A percentile compares a stretch with the other conserved stretches of the same genome.
phyloP scores from a whole-genome alignment of 1,140 invertebrate genomes.

The Procambarus virginalis region DNA sequence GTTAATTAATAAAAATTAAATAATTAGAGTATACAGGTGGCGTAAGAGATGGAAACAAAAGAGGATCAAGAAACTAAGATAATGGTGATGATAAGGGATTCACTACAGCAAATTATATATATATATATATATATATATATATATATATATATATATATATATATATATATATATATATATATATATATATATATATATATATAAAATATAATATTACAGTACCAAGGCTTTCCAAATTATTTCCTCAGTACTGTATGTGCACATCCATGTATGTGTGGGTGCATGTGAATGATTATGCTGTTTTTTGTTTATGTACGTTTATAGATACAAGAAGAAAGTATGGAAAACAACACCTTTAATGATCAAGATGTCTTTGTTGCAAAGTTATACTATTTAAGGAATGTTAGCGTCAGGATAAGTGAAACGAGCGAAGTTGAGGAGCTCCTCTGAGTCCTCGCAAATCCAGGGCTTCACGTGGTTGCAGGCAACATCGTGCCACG shows the following conservation, averaged over 20 bases:
- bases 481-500: conserved; percentile 94
- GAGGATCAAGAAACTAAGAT: neutral
- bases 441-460: conserved; percentile 92
- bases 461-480: conserved; percentile 94
- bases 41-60: neutral
- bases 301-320: neutral
- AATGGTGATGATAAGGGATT: neutral
- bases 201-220: too few species aligned
- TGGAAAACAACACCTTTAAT: neutral
- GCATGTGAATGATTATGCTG: neutral
- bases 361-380: neutral
- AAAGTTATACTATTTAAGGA: conserved; percentile 20
- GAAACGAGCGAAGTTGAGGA: conserved; percentile 82
- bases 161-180: too few species aligned
- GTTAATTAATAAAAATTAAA: neutral
- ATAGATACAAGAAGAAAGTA: neutral
- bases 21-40: neutral
- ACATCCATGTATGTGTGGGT: neutral
- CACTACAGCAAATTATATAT: neutral
- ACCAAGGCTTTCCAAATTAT: too few species aligned
- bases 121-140: too few species aligned
- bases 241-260: neutral
- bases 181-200: too few species aligned
- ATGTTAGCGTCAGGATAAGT: conserved; percentile 58
- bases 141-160: too few species aligned